A percentile compares a stretch with the other conserved stretches of the same genome.
Conservation (phyloP, 1,140 invertebrate species). For the Ditylenchus dipsaci region DNA sequence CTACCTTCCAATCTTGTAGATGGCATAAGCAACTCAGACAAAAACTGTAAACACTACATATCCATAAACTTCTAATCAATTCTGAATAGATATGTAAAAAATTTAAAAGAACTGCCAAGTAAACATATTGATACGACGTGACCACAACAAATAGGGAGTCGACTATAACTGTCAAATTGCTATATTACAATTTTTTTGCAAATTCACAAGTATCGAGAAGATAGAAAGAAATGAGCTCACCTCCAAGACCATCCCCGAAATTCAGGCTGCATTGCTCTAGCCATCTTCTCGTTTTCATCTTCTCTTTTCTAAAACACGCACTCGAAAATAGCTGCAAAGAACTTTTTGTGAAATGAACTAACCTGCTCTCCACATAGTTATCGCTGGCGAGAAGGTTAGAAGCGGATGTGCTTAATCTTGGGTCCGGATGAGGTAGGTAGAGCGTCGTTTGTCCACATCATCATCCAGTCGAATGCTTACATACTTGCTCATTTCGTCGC, state of each 20-base stretch:
- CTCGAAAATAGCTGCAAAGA: neutral
- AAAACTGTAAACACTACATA: no score
- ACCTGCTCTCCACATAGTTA: neutral
- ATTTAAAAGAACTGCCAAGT: no score
- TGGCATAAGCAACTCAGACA: no score
- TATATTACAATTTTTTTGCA: no score
- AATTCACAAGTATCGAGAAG: no score
- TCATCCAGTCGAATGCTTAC: neutral
- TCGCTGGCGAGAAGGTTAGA: neutral
- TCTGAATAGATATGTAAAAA: no score
- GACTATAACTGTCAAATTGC: no score
- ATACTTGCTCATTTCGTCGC: neutral
- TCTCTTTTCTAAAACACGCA: neutral
- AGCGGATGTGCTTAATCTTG: conserved; percentile 2
- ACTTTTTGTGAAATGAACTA: neutral
- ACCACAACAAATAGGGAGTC: no score
- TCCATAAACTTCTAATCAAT: no score
- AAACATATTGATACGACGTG: no score
- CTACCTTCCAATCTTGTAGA: no score
- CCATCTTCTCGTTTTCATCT: neutral
- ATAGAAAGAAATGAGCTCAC: no score
- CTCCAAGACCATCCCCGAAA: neutral
- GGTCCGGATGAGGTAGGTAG: neutral
- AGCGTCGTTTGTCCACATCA: neutral
- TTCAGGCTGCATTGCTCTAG: neutral